Percentiles rank a stretch among this genome's conserved stretches.
Evolutionary conservation across 2,888 invertebrate genomes (phyloP).

Genomic region (Baccha elongata): DNA sequence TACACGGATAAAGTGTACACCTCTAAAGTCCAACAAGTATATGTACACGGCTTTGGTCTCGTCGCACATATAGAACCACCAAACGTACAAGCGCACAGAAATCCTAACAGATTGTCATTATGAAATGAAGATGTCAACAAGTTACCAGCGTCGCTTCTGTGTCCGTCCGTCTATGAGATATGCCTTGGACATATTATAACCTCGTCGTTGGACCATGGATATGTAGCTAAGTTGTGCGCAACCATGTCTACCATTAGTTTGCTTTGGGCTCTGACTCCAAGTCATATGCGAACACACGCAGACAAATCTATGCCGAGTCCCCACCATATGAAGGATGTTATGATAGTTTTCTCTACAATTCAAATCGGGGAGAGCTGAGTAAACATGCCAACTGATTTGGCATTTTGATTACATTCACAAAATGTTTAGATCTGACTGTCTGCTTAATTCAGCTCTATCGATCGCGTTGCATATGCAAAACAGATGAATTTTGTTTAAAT

Average conservation of each 20-base stretch:
- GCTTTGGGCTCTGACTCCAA: constrained; percentile 33
- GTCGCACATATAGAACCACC: constrained; percentile 39
- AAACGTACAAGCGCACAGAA: constrained; percentile 48
- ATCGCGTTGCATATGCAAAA: constrained; percentile 45
- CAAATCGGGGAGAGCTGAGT: constrained; percentile 27
- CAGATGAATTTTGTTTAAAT: constrained; percentile 57
- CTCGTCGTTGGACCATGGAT: constrained; percentile 43
- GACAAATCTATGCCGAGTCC: constrained; percentile 36
- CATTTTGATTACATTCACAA: constrained; percentile 65
- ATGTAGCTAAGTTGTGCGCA: constrained; percentile 28
- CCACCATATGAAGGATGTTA: constrained; percentile 64
- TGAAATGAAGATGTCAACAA: constrained; percentile 74
- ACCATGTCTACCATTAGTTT: constrained; percentile 61
- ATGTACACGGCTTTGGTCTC: constrained; percentile 18
- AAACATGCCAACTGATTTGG: constrained; percentile 69
- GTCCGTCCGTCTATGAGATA: constrained; percentile 51
- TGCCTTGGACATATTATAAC: constrained; percentile 38
- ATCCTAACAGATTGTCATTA: constrained; percentile 72
- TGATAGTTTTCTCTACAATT: constrained; percentile 61
- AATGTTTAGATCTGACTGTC: constrained; percentile 57
- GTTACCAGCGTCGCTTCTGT: constrained; percentile 73
- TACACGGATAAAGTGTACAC: constrained; percentile 68
- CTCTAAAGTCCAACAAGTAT: constrained; percentile 45
- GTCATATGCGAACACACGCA: constrained; percentile 45
- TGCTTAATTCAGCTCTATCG: constrained; percentile 33